Base-by-base conservation (phyloP, 2,888 invertebrate genomes). In the Cataglyphis albicans region DNA sequence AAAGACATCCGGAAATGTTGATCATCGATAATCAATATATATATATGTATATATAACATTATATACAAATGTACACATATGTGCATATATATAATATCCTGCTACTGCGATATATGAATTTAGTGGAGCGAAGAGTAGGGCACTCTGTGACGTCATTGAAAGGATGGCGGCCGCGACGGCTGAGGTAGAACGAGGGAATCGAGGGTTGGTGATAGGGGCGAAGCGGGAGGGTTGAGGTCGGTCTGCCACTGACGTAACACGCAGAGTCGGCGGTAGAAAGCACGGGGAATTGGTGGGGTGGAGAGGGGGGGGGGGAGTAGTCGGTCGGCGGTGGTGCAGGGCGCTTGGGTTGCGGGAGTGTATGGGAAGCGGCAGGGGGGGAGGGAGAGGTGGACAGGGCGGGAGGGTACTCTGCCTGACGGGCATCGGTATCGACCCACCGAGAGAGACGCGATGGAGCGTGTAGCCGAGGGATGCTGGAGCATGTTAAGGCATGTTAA, bases 381-480 rank as follows among this genome's bases (percentile, higher is more conserved):
- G 25, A 57, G 18, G 44, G 25, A 21, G 52, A 59, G 63, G 48
- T 70, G 48, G 29, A 83, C 57, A 64, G 76, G 67, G 41, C 63
- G 68, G 55, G 80, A 81, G 83, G 84, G 80, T 74, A 67, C 61
- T 52, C 52, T 81, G 85, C 82, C 72, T 86, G 87, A 90, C 88
- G 87, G 89, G 89, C 85, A 90, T 90, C 86, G 89, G 85, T 90
- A 90, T 90, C 90, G 90, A 90, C 89, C 89, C 84, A 83, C 87
- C 44, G 84, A 82, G 83, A 81, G 84, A 81, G 84, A 84, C 83
- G 86, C 90, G 88, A 85, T 80, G 85, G 80, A 88, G 84, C 87
- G 89, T 84, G 86, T 81, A 83, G 88, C 75, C 84, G 67, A 81
- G 87, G 88, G 82, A 89, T 83, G 87, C 81, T 84, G 86, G 81